phyloP scores from a whole-genome alignment of 2,888 invertebrate species.

The Chaitophorus viminalis region DNA sequence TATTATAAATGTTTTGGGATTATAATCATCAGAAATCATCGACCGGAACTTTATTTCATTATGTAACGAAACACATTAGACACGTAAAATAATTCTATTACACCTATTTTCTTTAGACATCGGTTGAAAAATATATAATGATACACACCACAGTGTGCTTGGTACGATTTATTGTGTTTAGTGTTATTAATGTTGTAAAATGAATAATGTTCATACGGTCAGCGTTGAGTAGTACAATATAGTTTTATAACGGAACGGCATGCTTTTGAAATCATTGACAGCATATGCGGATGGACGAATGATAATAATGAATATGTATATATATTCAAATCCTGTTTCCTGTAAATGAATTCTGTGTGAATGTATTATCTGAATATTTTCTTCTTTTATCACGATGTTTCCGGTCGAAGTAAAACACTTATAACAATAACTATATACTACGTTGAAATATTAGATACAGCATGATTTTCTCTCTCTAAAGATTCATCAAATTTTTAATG shows the following conservation, averaged over 20 bases:
- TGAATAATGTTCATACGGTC: neutral
- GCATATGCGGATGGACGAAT: neutral
- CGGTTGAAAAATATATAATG: neutral
- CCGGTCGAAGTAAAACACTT: constrained; percentile 49
- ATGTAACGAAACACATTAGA: constrained; percentile 14
- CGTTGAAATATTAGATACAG: neutral
- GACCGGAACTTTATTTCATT: constrained; percentile 36
- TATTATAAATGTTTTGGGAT: neutral
- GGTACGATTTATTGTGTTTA: neutral
- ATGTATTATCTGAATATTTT: constrained; percentile 44
- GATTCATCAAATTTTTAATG: constrained; percentile 29
- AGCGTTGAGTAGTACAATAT: neutral
- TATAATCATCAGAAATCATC: constrained; percentile 19
- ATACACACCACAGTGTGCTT: no score
- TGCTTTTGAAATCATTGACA: constrained; percentile 21
- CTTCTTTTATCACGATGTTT: constrained; percentile 48
- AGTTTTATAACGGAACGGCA: neutral
- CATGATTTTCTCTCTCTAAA: neutral
- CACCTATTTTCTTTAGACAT: neutral
- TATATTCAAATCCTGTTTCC: constrained; percentile 35
- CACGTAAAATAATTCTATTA: constrained; percentile 8
- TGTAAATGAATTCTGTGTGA: neutral
- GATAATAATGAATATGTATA: constrained; percentile 7
- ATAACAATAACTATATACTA: constrained; percentile 21
- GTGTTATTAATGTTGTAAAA: neutral